Evolutionary conservation across 2,113 vertebrate genomes (phyloP).

Genomic region (Neomonachus schauinslandi): DNA sequence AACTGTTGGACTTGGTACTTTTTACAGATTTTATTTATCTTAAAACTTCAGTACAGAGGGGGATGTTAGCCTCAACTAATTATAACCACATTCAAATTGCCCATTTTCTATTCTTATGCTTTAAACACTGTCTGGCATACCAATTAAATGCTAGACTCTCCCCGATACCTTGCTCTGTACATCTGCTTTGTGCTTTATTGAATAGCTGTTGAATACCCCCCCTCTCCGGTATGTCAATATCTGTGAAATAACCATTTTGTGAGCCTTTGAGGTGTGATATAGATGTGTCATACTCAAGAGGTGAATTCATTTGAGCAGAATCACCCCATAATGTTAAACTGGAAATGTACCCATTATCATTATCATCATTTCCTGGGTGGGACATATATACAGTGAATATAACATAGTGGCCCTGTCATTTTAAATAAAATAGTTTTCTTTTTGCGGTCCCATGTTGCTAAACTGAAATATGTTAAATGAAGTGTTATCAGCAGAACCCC

Average conservation of each 20-base stretch:
- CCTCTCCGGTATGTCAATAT: background rate
- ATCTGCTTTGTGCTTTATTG: background rate
- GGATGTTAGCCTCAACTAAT: background rate
- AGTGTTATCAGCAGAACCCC: slow-evolving; percentile 64
- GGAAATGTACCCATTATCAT: background rate
- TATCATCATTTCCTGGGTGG: slow-evolving; percentile 18
- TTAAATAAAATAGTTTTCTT: slow-evolving; percentile 68
- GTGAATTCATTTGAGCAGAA: background rate
- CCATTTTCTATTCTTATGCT: background rate
- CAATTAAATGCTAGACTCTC: background rate
- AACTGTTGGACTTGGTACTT: background rate
- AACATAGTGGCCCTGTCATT: slow-evolving; percentile 42
- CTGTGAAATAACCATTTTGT: background rate
- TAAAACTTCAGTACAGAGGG: background rate
- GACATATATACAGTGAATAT: slow-evolving; percentile 20
- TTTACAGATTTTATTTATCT: background rate
- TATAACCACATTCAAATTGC: background rate
- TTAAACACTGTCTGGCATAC: slow-evolving; percentile 13
- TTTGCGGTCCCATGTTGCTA: slow-evolving; percentile 16
- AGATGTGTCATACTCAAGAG: background rate
- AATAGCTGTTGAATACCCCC: background rate
- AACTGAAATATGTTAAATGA: slow-evolving; percentile 62
- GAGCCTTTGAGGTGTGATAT: background rate
- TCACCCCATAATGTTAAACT: background rate
- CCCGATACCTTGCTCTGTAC: background rate